These are phyloP conservation scores for Cydia splendana DNA, from an alignment of 1,140 invertebrate species.

Conservation along the genomic window DNA sequence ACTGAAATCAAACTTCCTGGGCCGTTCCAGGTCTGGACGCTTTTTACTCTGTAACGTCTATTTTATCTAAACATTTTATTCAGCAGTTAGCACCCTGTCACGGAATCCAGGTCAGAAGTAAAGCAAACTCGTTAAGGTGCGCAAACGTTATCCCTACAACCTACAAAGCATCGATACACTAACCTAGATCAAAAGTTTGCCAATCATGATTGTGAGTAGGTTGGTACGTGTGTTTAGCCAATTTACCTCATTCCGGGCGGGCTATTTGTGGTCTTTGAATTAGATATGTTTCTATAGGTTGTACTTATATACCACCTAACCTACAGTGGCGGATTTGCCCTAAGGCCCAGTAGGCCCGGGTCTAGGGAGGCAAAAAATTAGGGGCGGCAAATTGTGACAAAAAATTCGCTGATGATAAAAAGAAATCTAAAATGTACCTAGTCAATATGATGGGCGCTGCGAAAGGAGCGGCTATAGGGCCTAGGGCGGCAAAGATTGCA, in stretches of 20 bases:
- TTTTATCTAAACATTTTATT: not conserved
- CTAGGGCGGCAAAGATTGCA: too few relatives aligned
- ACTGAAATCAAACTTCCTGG: too few relatives aligned
- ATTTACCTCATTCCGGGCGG: conserved; percentile 35
- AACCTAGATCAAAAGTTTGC: conserved; percentile 47
- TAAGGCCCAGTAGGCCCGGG: too few relatives aligned
- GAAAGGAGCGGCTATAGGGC: too few relatives aligned
- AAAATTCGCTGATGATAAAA: too few relatives aligned
- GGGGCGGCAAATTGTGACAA: too few relatives aligned
- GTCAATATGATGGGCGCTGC: too few relatives aligned
- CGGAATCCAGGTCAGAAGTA: conserved; percentile 37
- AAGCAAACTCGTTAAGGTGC: conserved; percentile 45
- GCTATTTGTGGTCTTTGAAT: conserved; percentile 36
- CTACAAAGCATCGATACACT: conserved; percentile 42
- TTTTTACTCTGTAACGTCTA: too few relatives aligned
- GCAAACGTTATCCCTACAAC: conserved; percentile 39
- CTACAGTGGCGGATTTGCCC: too few relatives aligned
- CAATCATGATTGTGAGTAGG: conserved; percentile 39
- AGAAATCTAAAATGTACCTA: too few relatives aligned
- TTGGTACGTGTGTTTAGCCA: not conserved
- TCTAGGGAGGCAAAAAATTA: too few relatives aligned
- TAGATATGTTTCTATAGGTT: not conserved
- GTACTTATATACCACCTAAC: not conserved
- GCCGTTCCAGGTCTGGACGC: too few relatives aligned
- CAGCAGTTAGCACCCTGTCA: not conserved